phyloP scores from a whole-genome alignment of 2,113 vertebrate genomes.

The Alethe diademata region DNA sequence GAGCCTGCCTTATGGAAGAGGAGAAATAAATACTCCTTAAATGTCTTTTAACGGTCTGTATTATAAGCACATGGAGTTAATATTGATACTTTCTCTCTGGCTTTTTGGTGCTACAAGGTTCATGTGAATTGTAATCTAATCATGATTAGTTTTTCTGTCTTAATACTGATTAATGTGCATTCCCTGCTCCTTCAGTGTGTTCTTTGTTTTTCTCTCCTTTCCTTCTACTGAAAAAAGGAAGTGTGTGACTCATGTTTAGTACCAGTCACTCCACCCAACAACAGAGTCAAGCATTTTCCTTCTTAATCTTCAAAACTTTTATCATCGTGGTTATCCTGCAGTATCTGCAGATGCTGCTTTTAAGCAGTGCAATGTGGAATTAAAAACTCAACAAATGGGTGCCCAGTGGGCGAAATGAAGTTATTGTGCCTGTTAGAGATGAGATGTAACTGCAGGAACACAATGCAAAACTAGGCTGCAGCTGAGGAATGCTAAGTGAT shows the following conservation, averaged over 20 bases:
- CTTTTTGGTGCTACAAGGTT: background rate
- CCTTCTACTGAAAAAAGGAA: background rate
- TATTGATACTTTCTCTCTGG: background rate
- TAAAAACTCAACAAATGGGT: background rate
- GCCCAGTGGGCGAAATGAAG: background rate
- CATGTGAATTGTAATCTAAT: constrained; percentile 8
- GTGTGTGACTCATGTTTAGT: background rate
- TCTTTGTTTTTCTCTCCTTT: background rate
- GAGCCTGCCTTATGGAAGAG: background rate
- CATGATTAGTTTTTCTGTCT: constrained; percentile 12
- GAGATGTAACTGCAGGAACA: constrained; percentile 61
- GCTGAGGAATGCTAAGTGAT: constrained; percentile 36
- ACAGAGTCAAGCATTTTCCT: constrained; percentile 9
- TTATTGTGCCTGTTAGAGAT: background rate
- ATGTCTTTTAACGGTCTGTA: background rate
- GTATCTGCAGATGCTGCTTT: background rate
- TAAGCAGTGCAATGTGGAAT: background rate
- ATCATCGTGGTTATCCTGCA: background rate
- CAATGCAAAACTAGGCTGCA: constrained; percentile 74
- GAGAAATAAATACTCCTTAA: background rate
- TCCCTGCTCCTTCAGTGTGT: background rate
- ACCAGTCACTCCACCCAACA: constrained; percentile 17
- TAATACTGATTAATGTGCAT: background rate
- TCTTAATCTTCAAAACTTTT: background rate
- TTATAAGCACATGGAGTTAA: background rate